A percentile compares a stretch with the other conserved stretches of the same genome.
Evolutionary conservation across 2,888 invertebrate species (phyloP).

Genomic region (Synergus gifuensis): DNA sequence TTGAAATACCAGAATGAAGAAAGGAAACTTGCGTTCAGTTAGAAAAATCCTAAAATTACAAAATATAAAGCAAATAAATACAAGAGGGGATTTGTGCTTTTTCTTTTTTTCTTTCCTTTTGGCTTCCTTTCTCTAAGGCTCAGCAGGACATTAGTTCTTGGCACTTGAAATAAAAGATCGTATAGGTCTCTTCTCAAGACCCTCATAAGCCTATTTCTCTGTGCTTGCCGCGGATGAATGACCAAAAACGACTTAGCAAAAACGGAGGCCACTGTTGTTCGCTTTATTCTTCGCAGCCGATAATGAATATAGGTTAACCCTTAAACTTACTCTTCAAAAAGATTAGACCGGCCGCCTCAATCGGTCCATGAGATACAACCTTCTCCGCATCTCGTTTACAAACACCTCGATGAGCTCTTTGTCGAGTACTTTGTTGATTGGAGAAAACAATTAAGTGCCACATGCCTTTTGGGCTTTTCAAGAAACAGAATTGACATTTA

Average conservation of each 20-base stretch:
- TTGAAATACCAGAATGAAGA: background rate
- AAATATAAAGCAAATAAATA: background rate
- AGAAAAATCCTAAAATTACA: background rate
- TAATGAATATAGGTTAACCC: constrained; percentile 51
- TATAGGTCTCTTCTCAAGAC: constrained; percentile 22
- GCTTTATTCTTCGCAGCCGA: constrained; percentile 23
- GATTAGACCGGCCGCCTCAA: background rate
- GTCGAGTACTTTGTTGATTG: background rate
- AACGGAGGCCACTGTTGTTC: constrained; percentile 15
- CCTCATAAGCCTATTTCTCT: background rate
- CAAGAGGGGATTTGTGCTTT: background rate
- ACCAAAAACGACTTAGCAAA: background rate
- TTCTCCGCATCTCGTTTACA: background rate
- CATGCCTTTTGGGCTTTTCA: background rate
- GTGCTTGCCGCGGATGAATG: constrained; percentile 31
- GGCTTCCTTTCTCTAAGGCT: background rate
- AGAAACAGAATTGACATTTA: background rate
- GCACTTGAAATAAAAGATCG: background rate
- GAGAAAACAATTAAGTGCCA: background rate
- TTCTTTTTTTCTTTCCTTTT: background rate
- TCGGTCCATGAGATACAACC: constrained; percentile 1
- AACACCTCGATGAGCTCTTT: background rate
- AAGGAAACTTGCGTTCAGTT: background rate
- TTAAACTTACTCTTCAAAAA: constrained; percentile 36
- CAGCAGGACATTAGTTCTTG: constrained; percentile 9